phyloP scores from a whole-genome alignment of 2,888 invertebrate species.

The Agrilus cyanescens region DNA sequence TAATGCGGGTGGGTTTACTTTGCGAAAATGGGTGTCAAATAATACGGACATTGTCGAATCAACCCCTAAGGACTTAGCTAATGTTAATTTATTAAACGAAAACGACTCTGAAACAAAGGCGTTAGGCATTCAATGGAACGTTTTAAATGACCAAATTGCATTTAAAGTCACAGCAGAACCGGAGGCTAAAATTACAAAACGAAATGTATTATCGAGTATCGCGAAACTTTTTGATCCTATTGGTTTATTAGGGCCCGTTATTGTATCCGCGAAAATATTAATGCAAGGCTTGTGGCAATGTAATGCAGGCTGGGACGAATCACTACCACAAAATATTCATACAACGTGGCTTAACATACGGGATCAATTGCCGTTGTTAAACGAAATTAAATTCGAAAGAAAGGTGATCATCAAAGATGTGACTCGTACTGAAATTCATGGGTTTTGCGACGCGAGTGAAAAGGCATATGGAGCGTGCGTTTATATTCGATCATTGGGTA shows the following conservation, averaged over 20 bases:
- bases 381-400: background rate
- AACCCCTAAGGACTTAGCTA: constrained; percentile 2
- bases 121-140: background rate
- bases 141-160: too few species aligned
- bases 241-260: background rate
- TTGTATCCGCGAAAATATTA: constrained; percentile 5
- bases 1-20: background rate
- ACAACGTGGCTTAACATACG: constrained; percentile 1
- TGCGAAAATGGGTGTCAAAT: constrained; percentile 12
- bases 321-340: background rate
- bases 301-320: background rate
- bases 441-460: constrained; percentile 6
- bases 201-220: constrained; percentile 3
- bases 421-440: background rate
- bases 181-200: too few species aligned
- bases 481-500: background rate
- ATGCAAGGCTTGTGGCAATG: constrained; percentile 6
- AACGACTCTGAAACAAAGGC: background rate
- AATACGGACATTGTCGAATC: constrained; percentile 1
- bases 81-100: constrained; percentile 1
- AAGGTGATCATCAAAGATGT: background rate
- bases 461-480: constrained; percentile 5
- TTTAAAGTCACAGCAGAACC: constrained; percentile 9
- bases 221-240: constrained; percentile 1
- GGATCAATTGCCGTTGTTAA: background rate